Base-by-base conservation (phyloP, 92 coral and sea anemone species). In the Paragorgia papillata region DNA sequence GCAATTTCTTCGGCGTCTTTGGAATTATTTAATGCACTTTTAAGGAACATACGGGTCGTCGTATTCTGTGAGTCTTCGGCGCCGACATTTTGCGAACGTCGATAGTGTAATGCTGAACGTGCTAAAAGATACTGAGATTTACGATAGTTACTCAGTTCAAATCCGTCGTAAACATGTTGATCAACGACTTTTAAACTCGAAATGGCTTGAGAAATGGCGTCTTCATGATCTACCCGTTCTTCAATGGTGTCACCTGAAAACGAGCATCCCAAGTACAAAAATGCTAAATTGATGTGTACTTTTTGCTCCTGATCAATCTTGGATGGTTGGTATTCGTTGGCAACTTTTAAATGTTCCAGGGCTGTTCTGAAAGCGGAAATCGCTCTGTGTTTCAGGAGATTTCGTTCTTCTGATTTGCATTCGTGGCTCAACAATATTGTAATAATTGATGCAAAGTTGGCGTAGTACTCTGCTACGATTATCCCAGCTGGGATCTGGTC, bases 271-370 rank as follows among this genome's bases (percentile, higher is more conserved):
- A 66, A 17, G 55, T 66, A 26, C 15, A 26, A 7, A 18, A 66
- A 40, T 2, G 73, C 73, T 25, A 43, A 37, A 43, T 66, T 40
- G 25, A 66, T 66, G 73, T 66, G 55, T 10, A 43, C 55, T 26
- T 37, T 43, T 39, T 66, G 73, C 43, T 37, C 43, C 43, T 37
- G 43, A 37, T 37, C 43, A 10, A 37, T 37, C 10, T 37, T 37
- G 4, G 43, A 37, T 10, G 43, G 43, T 37, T 4, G 10, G 10
- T 37, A 37, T 37, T 37, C 43, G 26, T 43, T 37, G 0, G 24
- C 32, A n/a, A 35, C 73, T 24, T 2, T 3, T 40, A 18, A 35
- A 7, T 37, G 43, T 37, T 40, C 30, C 26, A 40, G 20, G n/a
- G 55, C 56, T 43, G 18, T 15, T 66, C 39, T n/a, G 73, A 37